Base-by-base conservation (phyloP, 2,797 vertebrate species). In the Rhinophrynus dorsalis region DNA sequence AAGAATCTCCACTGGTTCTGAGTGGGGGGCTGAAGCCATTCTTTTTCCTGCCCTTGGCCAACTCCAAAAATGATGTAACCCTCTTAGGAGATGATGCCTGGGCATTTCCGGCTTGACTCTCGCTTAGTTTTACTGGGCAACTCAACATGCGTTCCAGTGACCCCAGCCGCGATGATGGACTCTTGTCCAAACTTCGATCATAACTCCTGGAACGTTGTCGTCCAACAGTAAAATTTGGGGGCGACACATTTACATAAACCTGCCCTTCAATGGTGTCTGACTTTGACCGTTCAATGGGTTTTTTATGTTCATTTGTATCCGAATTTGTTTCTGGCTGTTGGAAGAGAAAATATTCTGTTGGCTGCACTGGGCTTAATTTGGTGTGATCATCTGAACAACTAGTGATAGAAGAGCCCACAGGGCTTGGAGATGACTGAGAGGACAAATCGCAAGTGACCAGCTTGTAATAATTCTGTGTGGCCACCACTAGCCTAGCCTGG, bases 381-480 rank as follows among this genome's bases (percentile, higher is more conserved):
- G 92, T 90, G 75, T 92, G 93, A 67, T 97, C 96, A 44, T 97
- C 95, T 0, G 96, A 98, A 85, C 94, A 96, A 83, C 96, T 98
- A 73, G 96, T 93, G 77, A 92, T 91, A 1, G 96, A 96, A 9
- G 96, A 98, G 33, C 94, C 94, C 0, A 84, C 94, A 0, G 95
- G 96, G 76, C 95, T 98, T 1, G 96, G 96, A 1, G 97, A 96
- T 0, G 96, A 98, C 75, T 97, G 96, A 35, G 96, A 95, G 7
- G 96, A 98, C 45, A 99, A 85, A 83, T 99, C 97, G 42, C 96
- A 98, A 0, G 96, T 98, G 67, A 99, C 97, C 80, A 99, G 85
- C 74, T 98, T 98, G 67, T 99, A 99, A 76, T 99, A 99, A 87
- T 99, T 98, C 81, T 99, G 97, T 9, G 96, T 97, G 86, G 97